Evolutionary conservation across 2,888 invertebrate species (phyloP).

Genomic region (Eupithecia tripunctaria): DNA sequence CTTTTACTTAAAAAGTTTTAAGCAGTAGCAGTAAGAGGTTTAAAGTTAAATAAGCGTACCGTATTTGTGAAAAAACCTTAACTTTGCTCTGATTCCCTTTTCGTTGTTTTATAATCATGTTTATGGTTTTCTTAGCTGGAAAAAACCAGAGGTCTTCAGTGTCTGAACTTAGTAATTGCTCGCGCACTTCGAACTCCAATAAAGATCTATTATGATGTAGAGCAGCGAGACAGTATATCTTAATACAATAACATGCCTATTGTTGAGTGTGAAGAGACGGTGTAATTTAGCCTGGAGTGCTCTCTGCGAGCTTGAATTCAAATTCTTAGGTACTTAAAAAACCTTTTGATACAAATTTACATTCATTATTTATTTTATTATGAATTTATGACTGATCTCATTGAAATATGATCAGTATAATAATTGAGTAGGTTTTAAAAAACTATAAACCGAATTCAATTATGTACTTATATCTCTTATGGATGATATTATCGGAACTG

Average conservation of each 20-base stretch:
- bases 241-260: background rate
- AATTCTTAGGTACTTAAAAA: background rate
- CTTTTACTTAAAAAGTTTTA: background rate
- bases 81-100: background rate
- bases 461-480: too few species aligned
- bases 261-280: background rate
- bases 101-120: background rate
- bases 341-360: background rate
- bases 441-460: too few species aligned
- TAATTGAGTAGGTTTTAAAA: too few species aligned
- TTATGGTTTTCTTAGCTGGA: background rate
- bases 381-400: background rate
- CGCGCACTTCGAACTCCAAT: conserved; percentile 2
- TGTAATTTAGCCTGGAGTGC: background rate
- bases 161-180: background rate
- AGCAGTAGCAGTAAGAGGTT: background rate
- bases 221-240: background rate
- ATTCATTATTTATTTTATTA: background rate
- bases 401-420: background rate
- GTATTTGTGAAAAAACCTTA: background rate
- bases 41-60: background rate
- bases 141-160: conserved; percentile 3
- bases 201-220: conserved; percentile 8
- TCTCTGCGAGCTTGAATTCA: background rate
- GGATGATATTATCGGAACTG: too few species aligned